phyloP scores from a whole-genome alignment of 1,140 invertebrate genomes.

The Megalonaias nervosa region DNA sequence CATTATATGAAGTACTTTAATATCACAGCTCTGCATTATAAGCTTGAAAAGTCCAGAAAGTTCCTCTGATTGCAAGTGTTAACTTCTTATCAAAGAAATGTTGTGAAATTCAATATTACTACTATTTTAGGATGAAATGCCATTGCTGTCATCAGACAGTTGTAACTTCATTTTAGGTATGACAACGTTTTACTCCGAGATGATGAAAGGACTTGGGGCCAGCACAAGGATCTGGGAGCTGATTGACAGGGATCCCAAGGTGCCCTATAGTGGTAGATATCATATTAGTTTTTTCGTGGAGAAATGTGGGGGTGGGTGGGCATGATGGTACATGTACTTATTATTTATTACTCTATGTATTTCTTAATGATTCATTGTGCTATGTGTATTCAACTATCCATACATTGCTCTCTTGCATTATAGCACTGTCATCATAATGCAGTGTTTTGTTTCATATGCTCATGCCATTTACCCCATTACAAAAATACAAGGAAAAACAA shows the following conservation, averaged over 20 bases:
- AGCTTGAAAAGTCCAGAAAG: too few species aligned
- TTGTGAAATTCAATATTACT: neutral
- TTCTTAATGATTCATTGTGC: neutral
- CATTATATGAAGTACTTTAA: too few species aligned
- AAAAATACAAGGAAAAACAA: too few species aligned
- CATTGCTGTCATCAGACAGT: neutral
- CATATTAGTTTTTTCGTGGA: too few species aligned
- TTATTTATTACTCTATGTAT: neutral
- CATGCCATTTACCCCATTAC: too few species aligned
- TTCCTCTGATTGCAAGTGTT: neutral
- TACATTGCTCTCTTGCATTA: too few species aligned
- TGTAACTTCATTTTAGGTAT: constrained; percentile 75
- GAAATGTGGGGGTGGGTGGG: neutral
- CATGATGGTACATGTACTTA: neutral
- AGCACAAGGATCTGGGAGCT: constrained; percentile 91
- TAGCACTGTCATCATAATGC: too few species aligned
- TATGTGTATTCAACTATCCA: neutral
- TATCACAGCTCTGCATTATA: too few species aligned
- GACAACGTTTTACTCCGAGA: constrained; percentile 91
- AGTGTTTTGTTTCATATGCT: too few species aligned
- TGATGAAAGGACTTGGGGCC: constrained; percentile 94
- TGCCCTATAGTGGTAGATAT: constrained; percentile 71
- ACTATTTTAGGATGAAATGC: neutral
- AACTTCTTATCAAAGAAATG: neutral
- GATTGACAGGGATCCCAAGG: constrained; percentile 84